Evolutionary conservation across 2,888 invertebrate species (phyloP).

Genomic region (Melolontha melolontha): DNA sequence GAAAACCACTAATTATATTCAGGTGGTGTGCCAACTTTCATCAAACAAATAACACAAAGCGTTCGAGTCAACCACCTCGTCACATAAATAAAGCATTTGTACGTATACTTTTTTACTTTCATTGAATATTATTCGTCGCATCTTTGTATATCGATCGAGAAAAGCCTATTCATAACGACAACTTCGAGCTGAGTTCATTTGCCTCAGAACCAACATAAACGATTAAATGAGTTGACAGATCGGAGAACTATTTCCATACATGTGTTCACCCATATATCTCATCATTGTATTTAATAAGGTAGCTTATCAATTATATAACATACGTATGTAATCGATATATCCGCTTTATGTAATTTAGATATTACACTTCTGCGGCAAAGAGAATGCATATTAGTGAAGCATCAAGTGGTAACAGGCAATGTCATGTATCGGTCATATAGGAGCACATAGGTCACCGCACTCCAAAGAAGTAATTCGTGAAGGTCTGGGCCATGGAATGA

Average conservation of each 20-base stretch:
- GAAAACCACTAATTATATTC: too few relatives aligned
- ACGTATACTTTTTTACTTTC: too few relatives aligned
- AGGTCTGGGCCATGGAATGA: constrained; percentile 31
- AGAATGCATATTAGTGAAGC: constrained; percentile 11
- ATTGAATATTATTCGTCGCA: constrained; percentile 14
- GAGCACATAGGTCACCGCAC: constrained; percentile 46
- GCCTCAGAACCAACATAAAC: constrained; percentile 27
- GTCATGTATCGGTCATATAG: constrained; percentile 43
- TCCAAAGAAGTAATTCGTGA: constrained; percentile 43
- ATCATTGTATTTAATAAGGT: too few relatives aligned
- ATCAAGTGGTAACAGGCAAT: constrained; percentile 35
- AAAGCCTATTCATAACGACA: constrained; percentile 12
- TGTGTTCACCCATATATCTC: too few relatives aligned
- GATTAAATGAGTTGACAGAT: constrained; percentile 26
- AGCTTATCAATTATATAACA: too few relatives aligned
- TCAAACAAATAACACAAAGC: too few relatives aligned
- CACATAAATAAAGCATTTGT: too few relatives aligned
- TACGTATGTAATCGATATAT: too few relatives aligned
- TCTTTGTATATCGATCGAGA: constrained; percentile 17
- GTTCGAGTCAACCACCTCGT: too few relatives aligned
- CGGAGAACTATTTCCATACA: too few relatives aligned
- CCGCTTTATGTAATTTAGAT: not conserved
- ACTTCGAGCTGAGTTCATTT: constrained; percentile 33
- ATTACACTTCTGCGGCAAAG: not conserved
- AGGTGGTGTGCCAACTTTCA: too few relatives aligned